Base-by-base conservation (phyloP, 2,888 invertebrate species). In the Sympetrum striolatum region DNA sequence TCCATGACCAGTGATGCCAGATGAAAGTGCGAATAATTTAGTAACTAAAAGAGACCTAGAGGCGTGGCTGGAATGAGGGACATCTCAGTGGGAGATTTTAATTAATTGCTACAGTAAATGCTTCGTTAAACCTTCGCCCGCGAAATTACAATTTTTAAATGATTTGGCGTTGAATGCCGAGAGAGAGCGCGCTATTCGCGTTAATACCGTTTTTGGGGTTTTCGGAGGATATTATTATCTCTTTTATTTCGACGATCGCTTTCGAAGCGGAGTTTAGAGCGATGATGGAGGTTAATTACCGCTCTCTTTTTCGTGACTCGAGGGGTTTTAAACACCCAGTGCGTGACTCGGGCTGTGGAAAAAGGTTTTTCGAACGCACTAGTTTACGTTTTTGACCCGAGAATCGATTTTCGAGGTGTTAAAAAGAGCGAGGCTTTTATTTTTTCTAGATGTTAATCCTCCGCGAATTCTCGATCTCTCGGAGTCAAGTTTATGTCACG, bases 1-100 rank as follows among this genome's bases (percentile, higher is more conserved):
- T 73, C 73, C 73, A 73, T 73, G 31, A 31, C n/a, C 82, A n/a
- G 64, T 64, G 58, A 64, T 64, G 82, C 58, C 60, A 22, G 60
- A 64, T 86, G 37, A 86, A 86, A 64, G 37, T 86, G 64, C 86
- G 60, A 86, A 86, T 86, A 86, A 86, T 86, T 86, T 64, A 86
- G 86, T 37, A 86, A 86, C 64, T 86, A 86, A 37, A 58, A 60
- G 64, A 60, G 31, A 82, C 44, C 53, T 48, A 82, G 64, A 64
- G 64, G 53, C 82, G 31, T 58, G 35, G 25, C 35, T n/a, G n/a
- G 58, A 86, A 31, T n/a, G 37, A 64, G 60, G 60, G 86, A 86
- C 60, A 86, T 64, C 86, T 86, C 86, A 37, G 58, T 39, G 73
- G 18, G 58, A 37, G 60, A 86, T 86, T 86, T 86, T 86, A 86